Percentiles rank a stretch among this genome's conserved stretches.
Conservation (phyloP, 2,113 vertebrate species). For the Axis porcinus region DNA sequence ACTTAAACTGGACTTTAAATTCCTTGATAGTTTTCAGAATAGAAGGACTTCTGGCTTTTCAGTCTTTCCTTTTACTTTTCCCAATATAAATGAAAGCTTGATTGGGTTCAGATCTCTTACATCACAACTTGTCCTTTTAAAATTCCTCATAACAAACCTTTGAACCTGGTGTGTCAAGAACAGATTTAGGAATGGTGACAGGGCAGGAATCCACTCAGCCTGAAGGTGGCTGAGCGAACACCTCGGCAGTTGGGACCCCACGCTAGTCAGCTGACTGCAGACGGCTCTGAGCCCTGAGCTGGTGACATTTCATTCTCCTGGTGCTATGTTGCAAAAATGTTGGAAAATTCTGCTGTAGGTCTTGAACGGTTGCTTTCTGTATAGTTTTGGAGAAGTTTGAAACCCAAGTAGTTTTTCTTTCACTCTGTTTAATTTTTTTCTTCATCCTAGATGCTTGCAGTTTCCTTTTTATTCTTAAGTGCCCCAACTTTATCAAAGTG, state of each 20-base stretch:
- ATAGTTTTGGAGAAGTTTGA: background rate
- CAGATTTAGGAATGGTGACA: too few species aligned
- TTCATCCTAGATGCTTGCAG: background rate
- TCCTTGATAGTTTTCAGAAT: background rate
- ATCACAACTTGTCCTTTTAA: background rate
- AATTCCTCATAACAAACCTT: background rate
- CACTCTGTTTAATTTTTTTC: background rate
- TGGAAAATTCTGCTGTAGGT: background rate
- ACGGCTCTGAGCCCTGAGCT: background rate
- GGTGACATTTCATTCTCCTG: background rate
- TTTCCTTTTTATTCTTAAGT: background rate
- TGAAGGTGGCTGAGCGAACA: background rate
- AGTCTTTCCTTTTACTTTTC: background rate
- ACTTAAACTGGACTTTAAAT: background rate
- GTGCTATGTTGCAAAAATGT: accelerated
- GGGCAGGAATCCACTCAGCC: background rate
- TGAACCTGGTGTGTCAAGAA: background rate
- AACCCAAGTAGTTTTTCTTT: background rate
- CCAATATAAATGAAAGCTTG: background rate
- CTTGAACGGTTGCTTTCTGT: background rate
- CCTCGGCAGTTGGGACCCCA: background rate
- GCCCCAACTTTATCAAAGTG: background rate
- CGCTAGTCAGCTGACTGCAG: background rate
- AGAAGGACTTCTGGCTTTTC: background rate
- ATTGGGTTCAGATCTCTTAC: background rate